Evolutionary conservation across 1,140 invertebrate genomes (phyloP).

Genomic region (Orchestia grillus): DNA sequence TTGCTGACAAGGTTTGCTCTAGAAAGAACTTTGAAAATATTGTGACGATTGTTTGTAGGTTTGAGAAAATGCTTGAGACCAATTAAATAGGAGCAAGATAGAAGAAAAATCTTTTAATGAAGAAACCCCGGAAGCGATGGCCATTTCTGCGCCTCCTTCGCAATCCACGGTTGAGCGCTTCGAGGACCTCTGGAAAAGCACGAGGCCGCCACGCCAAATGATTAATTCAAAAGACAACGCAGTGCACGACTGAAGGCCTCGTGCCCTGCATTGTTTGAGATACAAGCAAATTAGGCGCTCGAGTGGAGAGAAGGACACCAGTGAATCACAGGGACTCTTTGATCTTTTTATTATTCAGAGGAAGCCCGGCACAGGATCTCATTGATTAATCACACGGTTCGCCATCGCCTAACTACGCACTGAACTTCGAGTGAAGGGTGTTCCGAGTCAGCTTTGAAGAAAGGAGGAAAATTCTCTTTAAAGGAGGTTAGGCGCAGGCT

Average conservation of each 20-base stretch:
- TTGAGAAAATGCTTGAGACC: neutral
- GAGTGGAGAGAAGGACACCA: neutral
- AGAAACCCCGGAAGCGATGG: neutral
- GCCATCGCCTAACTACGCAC: no score
- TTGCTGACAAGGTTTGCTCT: neutral
- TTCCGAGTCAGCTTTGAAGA: no score
- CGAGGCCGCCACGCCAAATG: neutral
- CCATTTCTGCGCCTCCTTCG: neutral
- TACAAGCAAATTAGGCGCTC: neutral
- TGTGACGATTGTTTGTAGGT: neutral
- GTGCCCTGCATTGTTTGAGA: neutral
- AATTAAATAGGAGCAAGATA: neutral
- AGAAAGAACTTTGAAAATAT: neutral
- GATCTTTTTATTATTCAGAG: neutral
- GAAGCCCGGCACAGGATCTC: no score
- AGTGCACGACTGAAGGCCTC: neutral
- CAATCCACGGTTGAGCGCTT: neutral
- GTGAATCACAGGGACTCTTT: neutral
- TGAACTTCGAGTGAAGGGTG: no score
- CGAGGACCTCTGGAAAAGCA: neutral
- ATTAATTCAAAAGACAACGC: neutral
- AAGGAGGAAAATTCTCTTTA: no score
- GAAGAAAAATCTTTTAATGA: neutral
- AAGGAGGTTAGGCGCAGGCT: no score
- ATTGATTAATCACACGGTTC: neutral